phyloP scores from a whole-genome alignment of 2,797 vertebrate species.

The Paramormyrops hopkinsi region DNA sequence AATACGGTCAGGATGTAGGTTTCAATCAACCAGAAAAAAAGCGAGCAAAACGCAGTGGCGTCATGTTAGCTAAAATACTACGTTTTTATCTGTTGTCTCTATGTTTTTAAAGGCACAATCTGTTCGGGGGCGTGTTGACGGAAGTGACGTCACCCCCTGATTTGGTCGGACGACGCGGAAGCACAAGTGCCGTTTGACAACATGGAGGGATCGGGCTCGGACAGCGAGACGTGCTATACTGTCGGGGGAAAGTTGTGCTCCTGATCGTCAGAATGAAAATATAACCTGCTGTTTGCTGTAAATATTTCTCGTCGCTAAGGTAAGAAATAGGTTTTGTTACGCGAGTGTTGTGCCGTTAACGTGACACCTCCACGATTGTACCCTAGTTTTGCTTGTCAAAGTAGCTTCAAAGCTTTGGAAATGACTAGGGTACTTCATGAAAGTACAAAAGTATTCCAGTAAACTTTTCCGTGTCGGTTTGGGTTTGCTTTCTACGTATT shows the following conservation, averaged over 20 bases:
- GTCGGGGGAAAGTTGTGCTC: background rate
- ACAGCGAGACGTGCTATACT: background rate
- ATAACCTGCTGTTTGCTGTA: background rate
- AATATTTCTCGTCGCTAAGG: background rate
- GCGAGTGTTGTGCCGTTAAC: background rate
- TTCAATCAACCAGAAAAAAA: background rate
- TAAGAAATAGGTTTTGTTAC: background rate
- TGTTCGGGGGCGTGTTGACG: background rate
- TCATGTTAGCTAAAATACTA: background rate
- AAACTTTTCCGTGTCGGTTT: background rate
- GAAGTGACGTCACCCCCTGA: constrained; percentile 7
- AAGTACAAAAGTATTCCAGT: background rate
- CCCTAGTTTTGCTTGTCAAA: background rate
- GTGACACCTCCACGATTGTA: background rate
- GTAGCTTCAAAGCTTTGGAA: background rate
- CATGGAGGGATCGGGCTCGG: background rate
- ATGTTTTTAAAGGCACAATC: background rate
- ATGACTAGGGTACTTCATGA: background rate
- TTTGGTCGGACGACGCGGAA: constrained; percentile 19
- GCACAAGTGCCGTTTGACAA: background rate
- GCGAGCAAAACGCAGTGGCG: background rate
- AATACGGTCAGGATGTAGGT: background rate
- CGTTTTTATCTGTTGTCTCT: background rate
- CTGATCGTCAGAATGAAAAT: background rate
- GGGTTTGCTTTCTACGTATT: background rate